phyloP scores from a whole-genome alignment of 2,113 vertebrate species.

The Laticauda laticaudata region DNA sequence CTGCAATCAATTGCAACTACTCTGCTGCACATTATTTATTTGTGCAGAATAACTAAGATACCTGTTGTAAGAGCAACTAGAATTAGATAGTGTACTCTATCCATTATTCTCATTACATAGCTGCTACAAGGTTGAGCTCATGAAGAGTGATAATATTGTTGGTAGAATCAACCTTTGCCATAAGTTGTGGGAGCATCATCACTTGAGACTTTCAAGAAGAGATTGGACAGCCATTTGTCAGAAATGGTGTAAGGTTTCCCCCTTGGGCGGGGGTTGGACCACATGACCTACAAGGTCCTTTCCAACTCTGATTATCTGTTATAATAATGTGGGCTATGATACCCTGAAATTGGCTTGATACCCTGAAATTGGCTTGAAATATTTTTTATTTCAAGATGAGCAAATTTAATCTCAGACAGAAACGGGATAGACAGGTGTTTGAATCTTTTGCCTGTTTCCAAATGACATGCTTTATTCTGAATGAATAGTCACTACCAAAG shows the following conservation, averaged over 20 bases:
- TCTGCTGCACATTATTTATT: not conserved
- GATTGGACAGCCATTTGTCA: too few relatives aligned
- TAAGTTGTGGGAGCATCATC: too few relatives aligned
- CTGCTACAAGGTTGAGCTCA: not conserved
- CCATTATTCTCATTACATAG: not conserved
- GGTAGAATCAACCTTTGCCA: not conserved
- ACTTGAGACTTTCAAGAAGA: too few relatives aligned
- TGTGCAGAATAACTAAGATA: not conserved
- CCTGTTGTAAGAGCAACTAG: not conserved
- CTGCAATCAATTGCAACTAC: not conserved
- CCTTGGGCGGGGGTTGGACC: too few relatives aligned
- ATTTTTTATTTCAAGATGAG: not conserved
- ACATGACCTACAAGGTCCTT: too few relatives aligned
- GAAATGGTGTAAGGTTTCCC: too few relatives aligned
- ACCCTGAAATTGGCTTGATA: not conserved
- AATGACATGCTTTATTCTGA: not conserved
- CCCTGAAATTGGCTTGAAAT: not conserved
- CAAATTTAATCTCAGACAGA: not conserved
- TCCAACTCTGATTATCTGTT: too few relatives aligned
- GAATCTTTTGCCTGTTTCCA: not conserved
- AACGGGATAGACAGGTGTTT: not conserved
- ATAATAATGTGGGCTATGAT: not conserved
- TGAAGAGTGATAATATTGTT: not conserved
- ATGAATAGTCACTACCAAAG: not conserved
- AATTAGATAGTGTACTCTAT: not conserved